Conservation (phyloP, 1,140 invertebrate genomes). For the Halictus rubicundus region DNA sequence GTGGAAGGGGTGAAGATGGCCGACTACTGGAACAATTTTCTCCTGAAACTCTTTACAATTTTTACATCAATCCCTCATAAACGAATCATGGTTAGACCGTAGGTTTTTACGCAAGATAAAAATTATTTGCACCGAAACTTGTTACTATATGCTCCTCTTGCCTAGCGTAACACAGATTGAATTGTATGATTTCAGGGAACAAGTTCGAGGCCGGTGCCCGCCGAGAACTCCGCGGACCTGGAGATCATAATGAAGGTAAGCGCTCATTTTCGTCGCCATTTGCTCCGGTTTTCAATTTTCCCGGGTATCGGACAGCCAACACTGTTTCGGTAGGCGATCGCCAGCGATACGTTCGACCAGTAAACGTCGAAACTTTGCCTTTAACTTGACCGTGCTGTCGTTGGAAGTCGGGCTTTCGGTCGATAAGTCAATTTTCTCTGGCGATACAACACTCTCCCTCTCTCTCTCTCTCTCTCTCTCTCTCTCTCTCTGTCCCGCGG, state of each 20-base stretch:
- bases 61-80: too few relatives aligned
- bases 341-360: neutral
- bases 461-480: slow-evolving; percentile 17
- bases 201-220: slow-evolving; percentile 57
- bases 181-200: slow-evolving; percentile 62
- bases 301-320: neutral
- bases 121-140: too few relatives aligned
- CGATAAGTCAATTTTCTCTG: slow-evolving; percentile 62
- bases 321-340: too few relatives aligned
- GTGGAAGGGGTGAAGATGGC: too few relatives aligned
- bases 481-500: slow-evolving; percentile 30
- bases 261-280: neutral
- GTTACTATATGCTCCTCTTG: too few relatives aligned
- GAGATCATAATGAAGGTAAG: slow-evolving; percentile 75
- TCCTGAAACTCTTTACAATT: too few relatives aligned
- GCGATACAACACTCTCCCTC: slow-evolving; percentile 48
- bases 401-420: slow-evolving; percentile 20
- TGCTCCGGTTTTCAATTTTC: neutral
- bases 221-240: slow-evolving; percentile 68
- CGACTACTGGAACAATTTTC: too few relatives aligned
- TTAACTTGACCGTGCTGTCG: neutral
- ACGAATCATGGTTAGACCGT: too few relatives aligned
- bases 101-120: too few relatives aligned
- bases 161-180: too few relatives aligned
- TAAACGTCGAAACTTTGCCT: slow-evolving; percentile 14